Conservation (phyloP, 2,888 invertebrate species). For the Acleris laterana region DNA sequence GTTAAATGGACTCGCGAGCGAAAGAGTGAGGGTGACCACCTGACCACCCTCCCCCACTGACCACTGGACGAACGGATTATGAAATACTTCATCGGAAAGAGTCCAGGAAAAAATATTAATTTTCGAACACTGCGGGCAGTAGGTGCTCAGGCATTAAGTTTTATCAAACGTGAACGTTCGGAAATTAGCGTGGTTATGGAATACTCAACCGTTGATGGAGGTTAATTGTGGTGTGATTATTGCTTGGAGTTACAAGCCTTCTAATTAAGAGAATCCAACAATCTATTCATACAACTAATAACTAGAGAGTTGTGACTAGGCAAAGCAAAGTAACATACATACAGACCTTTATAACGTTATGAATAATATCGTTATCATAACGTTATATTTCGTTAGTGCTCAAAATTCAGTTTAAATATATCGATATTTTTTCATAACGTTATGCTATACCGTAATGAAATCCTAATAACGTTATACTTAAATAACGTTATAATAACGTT, state of each 20-base stretch:
- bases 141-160: conserved; percentile 26
- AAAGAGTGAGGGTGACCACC: conserved; percentile 52
- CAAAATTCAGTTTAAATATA: too few species aligned
- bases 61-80: conserved; percentile 76
- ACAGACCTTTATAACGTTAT: too few species aligned
- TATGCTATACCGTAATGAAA: too few species aligned
- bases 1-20: conserved; percentile 65
- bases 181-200: conserved; percentile 15
- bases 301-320: neutral
- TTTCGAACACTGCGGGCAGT: conserved; percentile 31
- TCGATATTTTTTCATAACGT: too few species aligned
- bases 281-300: neutral
- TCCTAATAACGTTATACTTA: too few species aligned
- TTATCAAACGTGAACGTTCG: conserved; percentile 13
- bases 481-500: too few species aligned
- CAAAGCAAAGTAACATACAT: neutral
- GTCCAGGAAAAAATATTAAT: conserved; percentile 50
- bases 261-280: conserved; percentile 5
- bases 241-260: neutral
- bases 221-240: conserved; percentile 11
- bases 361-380: too few species aligned
- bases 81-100: conserved; percentile 72
- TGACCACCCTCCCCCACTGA: conserved; percentile 55
- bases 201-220: neutral
- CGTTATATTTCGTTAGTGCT: too few species aligned